phyloP scores from a whole-genome alignment of 2,888 invertebrate species.

The Tachina grossa region DNA sequence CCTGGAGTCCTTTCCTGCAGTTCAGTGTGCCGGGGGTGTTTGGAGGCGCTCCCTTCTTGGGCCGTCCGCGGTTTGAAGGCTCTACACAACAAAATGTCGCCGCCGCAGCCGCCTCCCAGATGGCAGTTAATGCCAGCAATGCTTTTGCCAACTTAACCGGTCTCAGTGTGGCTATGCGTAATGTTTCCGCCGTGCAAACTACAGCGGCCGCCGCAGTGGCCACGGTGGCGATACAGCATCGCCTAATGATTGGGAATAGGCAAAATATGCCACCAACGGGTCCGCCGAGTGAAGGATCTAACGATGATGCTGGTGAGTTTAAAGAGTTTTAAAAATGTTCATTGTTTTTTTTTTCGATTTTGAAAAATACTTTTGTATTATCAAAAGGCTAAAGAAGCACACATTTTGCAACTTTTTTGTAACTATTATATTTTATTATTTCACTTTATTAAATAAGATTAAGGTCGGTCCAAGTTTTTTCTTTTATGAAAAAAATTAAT shows the following conservation, averaged over 20 bases:
- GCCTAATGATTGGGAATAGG: conserved; percentile 80
- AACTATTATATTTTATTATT: no score
- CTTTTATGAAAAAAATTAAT: no score
- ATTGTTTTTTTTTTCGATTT: no score
- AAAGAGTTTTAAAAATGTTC: neutral
- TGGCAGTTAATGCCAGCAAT: conserved; percentile 81
- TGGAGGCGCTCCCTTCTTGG: conserved; percentile 79
- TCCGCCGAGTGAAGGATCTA: conserved; percentile 81
- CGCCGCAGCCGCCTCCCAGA: conserved; percentile 79
- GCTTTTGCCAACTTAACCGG: conserved; percentile 81
- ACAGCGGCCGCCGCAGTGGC: conserved; percentile 81
- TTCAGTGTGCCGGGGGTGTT: conserved; percentile 81
- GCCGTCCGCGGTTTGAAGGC: conserved; percentile 79
- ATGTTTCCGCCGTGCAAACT: conserved; percentile 81
- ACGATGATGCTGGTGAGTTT: conserved; percentile 81
- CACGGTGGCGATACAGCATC: conserved; percentile 81
- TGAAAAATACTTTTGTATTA: no score
- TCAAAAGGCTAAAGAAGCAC: no score
- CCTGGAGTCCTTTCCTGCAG: conserved; percentile 81
- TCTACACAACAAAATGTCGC: conserved; percentile 78
- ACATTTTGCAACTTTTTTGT: no score
- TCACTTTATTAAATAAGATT: no score
- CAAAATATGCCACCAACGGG: conserved; percentile 80
- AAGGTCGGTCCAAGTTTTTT: no score
- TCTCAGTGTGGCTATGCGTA: conserved; percentile 80